These are phyloP conservation scores for Crocodylus rhombifer DNA, from an alignment of 2,797 vertebrate genomes.

Conservation along the genomic window DNA sequence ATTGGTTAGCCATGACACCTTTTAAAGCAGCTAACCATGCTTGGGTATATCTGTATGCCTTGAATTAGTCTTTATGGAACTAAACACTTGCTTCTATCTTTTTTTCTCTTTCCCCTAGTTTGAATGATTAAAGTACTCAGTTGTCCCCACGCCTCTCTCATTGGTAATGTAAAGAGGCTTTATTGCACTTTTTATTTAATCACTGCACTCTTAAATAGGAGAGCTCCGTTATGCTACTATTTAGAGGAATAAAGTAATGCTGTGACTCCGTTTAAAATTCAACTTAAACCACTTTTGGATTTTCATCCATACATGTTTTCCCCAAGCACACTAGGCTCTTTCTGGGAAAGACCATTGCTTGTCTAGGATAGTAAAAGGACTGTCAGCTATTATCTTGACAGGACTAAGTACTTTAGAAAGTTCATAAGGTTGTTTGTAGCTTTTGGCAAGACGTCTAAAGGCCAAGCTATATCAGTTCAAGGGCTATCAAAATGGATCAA, in stretches of 20 bases:
- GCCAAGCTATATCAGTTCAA: constrained; percentile 77
- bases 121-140: background rate
- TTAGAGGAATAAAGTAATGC: background rate
- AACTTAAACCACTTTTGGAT: constrained; percentile 40
- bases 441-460: constrained; percentile 78
- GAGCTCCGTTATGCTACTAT: background rate
- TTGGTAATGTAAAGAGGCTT: background rate
- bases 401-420: constrained; percentile 70
- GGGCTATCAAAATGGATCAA: constrained; percentile 71
- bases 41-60: background rate
- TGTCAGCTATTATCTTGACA: constrained; percentile 68
- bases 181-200: background rate
- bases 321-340: constrained; percentile 44
- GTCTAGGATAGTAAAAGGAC: constrained; percentile 55
- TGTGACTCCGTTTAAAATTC: background rate
- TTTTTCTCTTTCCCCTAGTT: background rate
- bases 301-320: constrained; percentile 57
- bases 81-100: background rate
- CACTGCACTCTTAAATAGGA: background rate
- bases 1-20: background rate
- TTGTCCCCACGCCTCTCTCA: background rate
- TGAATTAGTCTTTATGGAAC: background rate
- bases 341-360: constrained; percentile 32
- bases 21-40: fast-evolving
- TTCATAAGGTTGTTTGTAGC: constrained; percentile 76